These are phyloP conservation scores for Phodopus roborovskii DNA, from an alignment of 2,113 vertebrate species.

Conservation along the genomic window DNA sequence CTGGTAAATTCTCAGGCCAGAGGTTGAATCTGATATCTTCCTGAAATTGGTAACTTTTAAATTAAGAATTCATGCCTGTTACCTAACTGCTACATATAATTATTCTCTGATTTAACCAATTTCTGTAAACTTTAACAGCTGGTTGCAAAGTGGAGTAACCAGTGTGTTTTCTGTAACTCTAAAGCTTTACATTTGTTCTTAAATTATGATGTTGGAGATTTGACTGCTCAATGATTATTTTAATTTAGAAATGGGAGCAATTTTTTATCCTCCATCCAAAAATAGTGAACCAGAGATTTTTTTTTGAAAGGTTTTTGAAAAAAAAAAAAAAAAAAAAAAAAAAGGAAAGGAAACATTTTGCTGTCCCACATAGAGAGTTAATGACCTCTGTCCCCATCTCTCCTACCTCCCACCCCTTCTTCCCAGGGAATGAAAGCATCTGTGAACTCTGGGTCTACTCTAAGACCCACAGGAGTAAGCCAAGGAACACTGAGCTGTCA, in stretches of 20 bases:
- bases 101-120: slow-evolving; percentile 14
- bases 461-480: not conserved
- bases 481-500: not conserved
- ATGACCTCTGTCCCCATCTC: not conserved
- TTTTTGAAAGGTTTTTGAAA: not conserved
- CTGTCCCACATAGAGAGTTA: not conserved
- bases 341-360: not conserved
- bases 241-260: slow-evolving; percentile 48
- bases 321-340: not conserved
- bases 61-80: slow-evolving; percentile 37
- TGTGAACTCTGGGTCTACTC: not conserved
- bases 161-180: slow-evolving; percentile 36
- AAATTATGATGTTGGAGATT: slow-evolving; percentile 31
- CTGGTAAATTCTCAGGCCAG: not conserved
- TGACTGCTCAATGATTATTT: slow-evolving; percentile 17
- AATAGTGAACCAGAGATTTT: slow-evolving; percentile 39
- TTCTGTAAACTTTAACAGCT: not conserved
- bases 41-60: not conserved
- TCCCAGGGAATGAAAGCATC: not conserved
- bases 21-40: not conserved
- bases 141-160: slow-evolving; percentile 21
- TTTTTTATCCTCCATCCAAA: not conserved
- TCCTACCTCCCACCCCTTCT: not conserved
- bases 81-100: slow-evolving; percentile 42
- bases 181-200: slow-evolving; percentile 52